Conservation (phyloP, 2,113 vertebrate genomes). For the Morphnarchus princeps region DNA sequence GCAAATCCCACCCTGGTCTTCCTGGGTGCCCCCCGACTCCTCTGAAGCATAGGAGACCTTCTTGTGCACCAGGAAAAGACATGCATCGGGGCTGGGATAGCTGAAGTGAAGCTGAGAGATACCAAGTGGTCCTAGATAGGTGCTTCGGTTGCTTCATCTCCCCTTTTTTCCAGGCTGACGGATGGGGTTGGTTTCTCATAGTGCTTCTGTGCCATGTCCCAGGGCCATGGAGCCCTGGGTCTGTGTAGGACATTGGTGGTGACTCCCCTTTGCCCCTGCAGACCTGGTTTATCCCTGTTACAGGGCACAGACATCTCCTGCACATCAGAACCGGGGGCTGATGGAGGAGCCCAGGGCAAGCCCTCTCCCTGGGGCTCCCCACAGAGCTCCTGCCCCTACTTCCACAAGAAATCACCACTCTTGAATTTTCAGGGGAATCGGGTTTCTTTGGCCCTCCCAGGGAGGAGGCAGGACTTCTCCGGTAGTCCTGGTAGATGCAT, state of each 20-base stretch:
- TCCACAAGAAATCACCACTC: background rate
- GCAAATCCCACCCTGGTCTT: background rate
- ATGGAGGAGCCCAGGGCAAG: background rate
- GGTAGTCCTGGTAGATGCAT: background rate
- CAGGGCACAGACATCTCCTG: background rate
- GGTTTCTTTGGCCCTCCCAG: background rate
- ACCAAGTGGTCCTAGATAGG: no score
- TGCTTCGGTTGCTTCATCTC: background rate
- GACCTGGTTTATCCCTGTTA: background rate
- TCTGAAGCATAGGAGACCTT: background rate
- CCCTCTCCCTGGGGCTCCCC: background rate
- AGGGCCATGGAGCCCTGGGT: background rate
- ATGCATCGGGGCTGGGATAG: background rate
- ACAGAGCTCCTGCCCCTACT: background rate
- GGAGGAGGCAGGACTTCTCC: background rate
- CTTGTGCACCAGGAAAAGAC: background rate
- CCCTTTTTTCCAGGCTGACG: background rate
- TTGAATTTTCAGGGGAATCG: background rate
- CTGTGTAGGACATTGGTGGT: background rate
- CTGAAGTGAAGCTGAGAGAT: background rate
- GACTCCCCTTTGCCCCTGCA: background rate
- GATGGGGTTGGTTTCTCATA: background rate
- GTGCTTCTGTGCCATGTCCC: background rate
- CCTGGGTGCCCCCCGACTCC: no score
- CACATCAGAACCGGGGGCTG: accelerated